Evolutionary conservation across 2,888 invertebrate species (phyloP).

Genomic region (Eurois occulta): DNA sequence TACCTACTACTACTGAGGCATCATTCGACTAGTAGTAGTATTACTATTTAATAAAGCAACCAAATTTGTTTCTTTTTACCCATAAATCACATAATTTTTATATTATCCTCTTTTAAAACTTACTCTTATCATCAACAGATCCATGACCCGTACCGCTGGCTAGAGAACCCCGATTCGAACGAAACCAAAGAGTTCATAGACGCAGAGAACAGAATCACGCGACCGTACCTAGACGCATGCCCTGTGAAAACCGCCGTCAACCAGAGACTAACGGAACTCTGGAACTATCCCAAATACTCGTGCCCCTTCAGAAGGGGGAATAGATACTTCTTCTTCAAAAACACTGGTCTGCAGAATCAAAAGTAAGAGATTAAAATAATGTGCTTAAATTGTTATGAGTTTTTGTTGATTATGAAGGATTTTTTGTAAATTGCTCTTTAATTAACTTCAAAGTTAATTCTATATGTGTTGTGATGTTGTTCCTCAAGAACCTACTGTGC

Average conservation of each 20-base stretch:
- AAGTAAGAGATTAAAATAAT: slow-evolving; percentile 89
- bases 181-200: slow-evolving; percentile 98
- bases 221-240: slow-evolving; percentile 95
- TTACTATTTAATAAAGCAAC: neutral
- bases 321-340: slow-evolving; percentile 97
- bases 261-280: slow-evolving; percentile 95
- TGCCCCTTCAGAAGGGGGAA: slow-evolving; percentile 95
- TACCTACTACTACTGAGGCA: neutral
- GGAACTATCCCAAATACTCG: slow-evolving; percentile 99
- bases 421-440: neutral
- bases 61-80: no score
- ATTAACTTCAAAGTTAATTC: neutral
- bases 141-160: slow-evolving; percentile 97
- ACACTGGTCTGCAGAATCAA: slow-evolving; percentile 99
- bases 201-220: slow-evolving; percentile 96
- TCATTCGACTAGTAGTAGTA: neutral
- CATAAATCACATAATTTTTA: neutral
- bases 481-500: neutral
- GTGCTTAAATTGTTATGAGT: neutral
- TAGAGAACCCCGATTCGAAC: slow-evolving; percentile 98
- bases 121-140: slow-evolving; percentile 89
- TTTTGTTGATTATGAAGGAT: neutral
- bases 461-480: neutral
- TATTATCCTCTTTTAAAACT: neutral
- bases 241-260: slow-evolving; percentile 93